Conservation (phyloP, 2,888 invertebrate species). For the Leucophenga montana region DNA sequence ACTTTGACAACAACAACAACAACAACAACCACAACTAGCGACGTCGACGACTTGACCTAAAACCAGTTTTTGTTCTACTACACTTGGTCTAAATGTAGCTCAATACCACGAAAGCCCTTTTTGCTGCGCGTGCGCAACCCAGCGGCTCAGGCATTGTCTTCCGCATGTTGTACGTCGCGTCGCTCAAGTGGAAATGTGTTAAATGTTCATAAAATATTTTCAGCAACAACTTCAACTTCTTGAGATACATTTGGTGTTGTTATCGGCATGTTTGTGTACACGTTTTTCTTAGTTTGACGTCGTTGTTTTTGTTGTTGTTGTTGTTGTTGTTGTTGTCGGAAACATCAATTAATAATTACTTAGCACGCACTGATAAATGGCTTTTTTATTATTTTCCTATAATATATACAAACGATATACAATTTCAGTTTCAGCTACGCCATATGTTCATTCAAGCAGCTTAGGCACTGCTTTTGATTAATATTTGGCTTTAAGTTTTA, state of each 20-base stretch:
- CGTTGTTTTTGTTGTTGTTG: not conserved
- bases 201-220: conserved; percentile 41
- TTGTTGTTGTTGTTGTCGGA: conserved; percentile 4
- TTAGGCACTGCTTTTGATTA: not conserved
- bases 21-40: not conserved
- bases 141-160: conserved; percentile 29
- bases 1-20: not conserved
- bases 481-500: not conserved
- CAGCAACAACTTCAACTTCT: too few relatives aligned
- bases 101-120: too few relatives aligned
- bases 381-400: conserved; percentile 51
- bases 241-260: too few relatives aligned
- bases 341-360: conserved; percentile 33
- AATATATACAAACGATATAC: not conserved
- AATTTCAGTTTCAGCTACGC: not conserved
- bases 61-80: conserved; percentile 16
- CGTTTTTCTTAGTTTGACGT: not conserved
- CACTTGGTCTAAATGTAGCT: too few relatives aligned
- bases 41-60: conserved; percentile 13
- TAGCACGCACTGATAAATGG: conserved; percentile 45
- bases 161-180: conserved; percentile 26
- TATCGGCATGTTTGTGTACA: too few relatives aligned
- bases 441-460: not conserved
- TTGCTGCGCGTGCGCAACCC: conserved; percentile 29
- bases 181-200: conserved; percentile 52